Evolutionary conservation across 2,888 invertebrate species (phyloP).

Genomic region (Argyra leucocephala): DNA sequence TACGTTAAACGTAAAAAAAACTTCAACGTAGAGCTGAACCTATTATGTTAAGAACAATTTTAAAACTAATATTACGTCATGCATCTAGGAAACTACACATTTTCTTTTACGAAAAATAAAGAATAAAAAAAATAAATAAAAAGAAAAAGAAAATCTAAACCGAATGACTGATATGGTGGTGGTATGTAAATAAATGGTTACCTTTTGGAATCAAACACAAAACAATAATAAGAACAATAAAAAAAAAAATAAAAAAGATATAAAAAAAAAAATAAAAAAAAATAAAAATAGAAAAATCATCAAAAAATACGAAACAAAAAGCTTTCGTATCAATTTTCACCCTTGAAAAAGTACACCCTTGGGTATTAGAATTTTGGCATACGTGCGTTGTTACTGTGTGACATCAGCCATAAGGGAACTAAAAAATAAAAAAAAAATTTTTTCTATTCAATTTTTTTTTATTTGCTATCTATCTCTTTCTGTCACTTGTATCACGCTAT

Average conservation of each 20-base stretch:
- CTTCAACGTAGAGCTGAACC: no score
- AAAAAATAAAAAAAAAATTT: no score
- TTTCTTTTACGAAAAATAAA: no score
- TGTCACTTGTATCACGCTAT: background rate
- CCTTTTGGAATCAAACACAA: background rate
- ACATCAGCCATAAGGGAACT: conserved; percentile 2
- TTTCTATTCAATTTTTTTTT: background rate
- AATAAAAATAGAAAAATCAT: background rate
- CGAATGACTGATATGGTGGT: background rate
- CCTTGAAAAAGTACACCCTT: conserved; percentile 2
- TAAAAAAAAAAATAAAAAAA: background rate
- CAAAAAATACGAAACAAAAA: background rate
- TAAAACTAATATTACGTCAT: no score
- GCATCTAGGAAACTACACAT: no score
- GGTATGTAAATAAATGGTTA: conserved; percentile 6
- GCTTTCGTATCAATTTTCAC: conserved; percentile 9
- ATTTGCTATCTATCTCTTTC: background rate
- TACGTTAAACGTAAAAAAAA: no score
- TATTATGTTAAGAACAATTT: no score
- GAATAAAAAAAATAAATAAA: no score
- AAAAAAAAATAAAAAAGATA: background rate
- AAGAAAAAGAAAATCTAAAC: background rate
- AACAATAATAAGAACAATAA: no score
- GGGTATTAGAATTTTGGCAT: background rate
- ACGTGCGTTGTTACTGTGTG: background rate